These are phyloP conservation scores for Nyctibius bracteatus DNA, from an alignment of 2,113 vertebrate genomes.

Conservation along the genomic window DNA sequence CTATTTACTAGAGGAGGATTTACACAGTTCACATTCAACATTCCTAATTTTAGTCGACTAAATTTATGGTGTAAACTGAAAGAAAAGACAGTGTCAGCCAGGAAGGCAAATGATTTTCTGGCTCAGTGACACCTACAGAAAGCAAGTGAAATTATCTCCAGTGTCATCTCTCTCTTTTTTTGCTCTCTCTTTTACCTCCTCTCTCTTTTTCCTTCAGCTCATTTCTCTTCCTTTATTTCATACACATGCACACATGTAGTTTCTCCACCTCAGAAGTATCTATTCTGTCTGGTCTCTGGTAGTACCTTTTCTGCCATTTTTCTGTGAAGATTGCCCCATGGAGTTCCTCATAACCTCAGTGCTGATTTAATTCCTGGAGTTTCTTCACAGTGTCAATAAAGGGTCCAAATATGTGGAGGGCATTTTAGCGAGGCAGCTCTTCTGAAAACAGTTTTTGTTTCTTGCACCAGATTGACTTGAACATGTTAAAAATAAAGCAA, in stretches of 20 bases:
- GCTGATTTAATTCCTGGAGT: neutral
- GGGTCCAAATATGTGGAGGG: neutral
- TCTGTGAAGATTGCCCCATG: rapidly evolving
- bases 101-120: neutral
- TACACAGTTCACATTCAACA: neutral
- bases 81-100: neutral
- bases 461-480: slow-evolving; percentile 29
- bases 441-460: slow-evolving; percentile 17
- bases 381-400: neutral
- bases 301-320: neutral
- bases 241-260: neutral
- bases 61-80: neutral
- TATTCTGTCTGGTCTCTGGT: neutral
- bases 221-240: neutral
- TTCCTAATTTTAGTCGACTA: neutral
- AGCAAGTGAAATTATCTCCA: neutral
- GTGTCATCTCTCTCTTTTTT: neutral
- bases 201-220: neutral
- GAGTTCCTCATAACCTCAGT: neutral
- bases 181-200: neutral
- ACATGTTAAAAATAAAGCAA: slow-evolving; percentile 26
- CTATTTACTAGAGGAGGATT: neutral
- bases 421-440: neutral
- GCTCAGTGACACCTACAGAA: neutral
- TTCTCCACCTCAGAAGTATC: neutral